A percentile compares a stretch with the other conserved stretches of the same genome.
Evolutionary conservation across 2,113 vertebrate species (phyloP).

Genomic region (Dasyornis broadbenti): DNA sequence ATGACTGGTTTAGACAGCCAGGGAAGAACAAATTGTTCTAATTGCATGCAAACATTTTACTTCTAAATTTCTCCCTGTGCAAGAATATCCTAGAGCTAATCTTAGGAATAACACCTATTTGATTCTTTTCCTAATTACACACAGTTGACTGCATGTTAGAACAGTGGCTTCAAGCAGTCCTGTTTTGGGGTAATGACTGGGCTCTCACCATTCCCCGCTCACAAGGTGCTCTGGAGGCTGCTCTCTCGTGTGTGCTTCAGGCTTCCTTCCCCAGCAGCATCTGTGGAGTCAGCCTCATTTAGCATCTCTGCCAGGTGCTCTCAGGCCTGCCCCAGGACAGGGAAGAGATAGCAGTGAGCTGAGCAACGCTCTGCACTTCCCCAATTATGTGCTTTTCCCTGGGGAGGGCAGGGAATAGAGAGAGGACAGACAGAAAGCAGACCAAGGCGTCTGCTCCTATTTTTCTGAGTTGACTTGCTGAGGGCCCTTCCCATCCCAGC

Average conservation of each 20-base stretch:
- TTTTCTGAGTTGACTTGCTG: background rate
- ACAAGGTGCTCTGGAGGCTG: background rate
- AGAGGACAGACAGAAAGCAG: background rate
- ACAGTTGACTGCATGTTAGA: background rate
- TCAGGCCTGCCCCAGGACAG: background rate
- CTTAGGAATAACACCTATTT: background rate
- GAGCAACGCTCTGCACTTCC: background rate
- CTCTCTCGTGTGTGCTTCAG: background rate
- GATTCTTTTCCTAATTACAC: slow-evolving; percentile 36
- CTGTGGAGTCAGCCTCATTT: slow-evolving; percentile 15
- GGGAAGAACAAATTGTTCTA: slow-evolving; percentile 39
- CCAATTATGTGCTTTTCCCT: background rate
- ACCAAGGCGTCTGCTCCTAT: background rate
- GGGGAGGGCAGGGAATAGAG: background rate
- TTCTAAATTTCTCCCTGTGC: background rate
- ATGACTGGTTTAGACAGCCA: slow-evolving; percentile 42
- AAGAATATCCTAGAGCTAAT: background rate
- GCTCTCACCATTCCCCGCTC: rapidly evolving
- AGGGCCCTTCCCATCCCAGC: background rate
- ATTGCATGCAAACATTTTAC: slow-evolving; percentile 17
- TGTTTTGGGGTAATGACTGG: background rate
- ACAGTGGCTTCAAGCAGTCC: background rate
- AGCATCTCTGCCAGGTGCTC: background rate
- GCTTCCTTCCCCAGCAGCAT: background rate
- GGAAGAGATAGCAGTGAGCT: background rate